Conservation (phyloP, 2,888 invertebrate genomes). For the Hypsopygia costalis region DNA sequence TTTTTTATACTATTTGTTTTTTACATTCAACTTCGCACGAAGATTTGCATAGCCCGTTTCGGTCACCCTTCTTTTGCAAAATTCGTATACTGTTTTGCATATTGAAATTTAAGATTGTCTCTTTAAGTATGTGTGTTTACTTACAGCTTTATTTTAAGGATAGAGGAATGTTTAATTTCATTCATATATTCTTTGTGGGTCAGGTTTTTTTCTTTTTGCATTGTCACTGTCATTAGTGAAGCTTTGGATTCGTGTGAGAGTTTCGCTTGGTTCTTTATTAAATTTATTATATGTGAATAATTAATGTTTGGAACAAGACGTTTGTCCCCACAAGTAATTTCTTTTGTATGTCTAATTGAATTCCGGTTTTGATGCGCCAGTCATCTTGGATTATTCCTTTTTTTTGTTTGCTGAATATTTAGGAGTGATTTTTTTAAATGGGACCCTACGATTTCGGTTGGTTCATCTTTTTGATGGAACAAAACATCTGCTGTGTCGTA, state of each 20-base stretch:
- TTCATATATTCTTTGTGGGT: slow-evolving; percentile 58
- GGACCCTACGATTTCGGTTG: slow-evolving; percentile 23
- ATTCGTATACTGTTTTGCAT: slow-evolving; percentile 67
- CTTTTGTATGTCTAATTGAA: slow-evolving; percentile 72
- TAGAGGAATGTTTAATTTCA: slow-evolving; percentile 61
- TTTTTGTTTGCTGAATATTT: slow-evolving; percentile 67
- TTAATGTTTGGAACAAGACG: slow-evolving; percentile 65
- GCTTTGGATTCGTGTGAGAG: slow-evolving; percentile 63
- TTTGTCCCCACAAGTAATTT: slow-evolving; percentile 64
- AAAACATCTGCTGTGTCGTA: slow-evolving; percentile 67
- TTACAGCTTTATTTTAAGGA: slow-evolving; percentile 71
- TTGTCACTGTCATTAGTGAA: slow-evolving; percentile 66
- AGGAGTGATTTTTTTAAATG: slow-evolving; percentile 48
- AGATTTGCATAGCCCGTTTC: slow-evolving; percentile 76
- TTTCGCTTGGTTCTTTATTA: slow-evolving; percentile 21
- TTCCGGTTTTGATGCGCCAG: slow-evolving; percentile 72
- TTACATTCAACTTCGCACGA: slow-evolving; percentile 73
- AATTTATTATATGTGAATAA: slow-evolving; percentile 55
- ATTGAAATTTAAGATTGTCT: slow-evolving; percentile 64
- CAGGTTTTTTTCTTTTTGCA: slow-evolving; percentile 64
- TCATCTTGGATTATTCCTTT: slow-evolving; percentile 48
- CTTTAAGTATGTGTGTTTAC: slow-evolving; percentile 60
- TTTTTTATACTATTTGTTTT: slow-evolving; percentile 75
- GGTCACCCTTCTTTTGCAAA: slow-evolving; percentile 43
- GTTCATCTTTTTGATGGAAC: slow-evolving; percentile 45